Conservation (phyloP, 2,797 vertebrate genomes). For the Clamator glandarius region DNA sequence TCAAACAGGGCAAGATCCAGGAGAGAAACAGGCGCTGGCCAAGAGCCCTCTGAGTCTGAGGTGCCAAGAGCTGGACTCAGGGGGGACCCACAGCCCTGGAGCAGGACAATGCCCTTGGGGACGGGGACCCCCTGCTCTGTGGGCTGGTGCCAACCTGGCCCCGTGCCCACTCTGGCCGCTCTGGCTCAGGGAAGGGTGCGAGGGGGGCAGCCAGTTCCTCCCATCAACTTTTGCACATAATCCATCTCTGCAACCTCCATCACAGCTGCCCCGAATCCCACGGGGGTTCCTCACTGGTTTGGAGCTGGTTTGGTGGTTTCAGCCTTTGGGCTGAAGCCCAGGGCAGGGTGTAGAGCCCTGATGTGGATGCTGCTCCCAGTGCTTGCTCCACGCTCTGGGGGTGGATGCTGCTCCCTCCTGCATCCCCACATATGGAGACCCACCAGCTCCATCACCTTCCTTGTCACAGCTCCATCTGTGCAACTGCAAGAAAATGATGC, state of each 20-base stretch:
- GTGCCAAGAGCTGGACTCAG: not conserved
- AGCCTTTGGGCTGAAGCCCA: not conserved
- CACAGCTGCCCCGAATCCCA: not conserved
- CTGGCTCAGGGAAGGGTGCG: accelerated
- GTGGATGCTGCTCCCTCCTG: no score
- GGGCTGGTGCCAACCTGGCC: not conserved
- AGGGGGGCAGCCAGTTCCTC: not conserved
- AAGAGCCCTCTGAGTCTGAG: not conserved
- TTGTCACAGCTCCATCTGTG: not conserved
- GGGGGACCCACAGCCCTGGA: not conserved
- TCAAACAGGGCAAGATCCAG: not conserved
- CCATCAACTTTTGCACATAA: not conserved
- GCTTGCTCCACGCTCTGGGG: not conserved
- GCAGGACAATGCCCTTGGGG: not conserved
- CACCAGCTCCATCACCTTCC: accelerated
- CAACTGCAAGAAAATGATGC: not conserved
- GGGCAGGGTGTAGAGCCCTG: not conserved
- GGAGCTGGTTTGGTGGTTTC: not conserved
- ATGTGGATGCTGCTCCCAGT: not conserved
- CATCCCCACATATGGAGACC: not conserved
- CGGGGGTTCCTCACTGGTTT: not conserved
- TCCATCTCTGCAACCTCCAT: not conserved
- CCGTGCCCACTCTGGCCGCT: not conserved
- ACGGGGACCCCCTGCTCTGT: no score
- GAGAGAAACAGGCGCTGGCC: not conserved